Conservation (phyloP, 2,113 vertebrate genomes). For the Cygnus buccinator region DNA sequence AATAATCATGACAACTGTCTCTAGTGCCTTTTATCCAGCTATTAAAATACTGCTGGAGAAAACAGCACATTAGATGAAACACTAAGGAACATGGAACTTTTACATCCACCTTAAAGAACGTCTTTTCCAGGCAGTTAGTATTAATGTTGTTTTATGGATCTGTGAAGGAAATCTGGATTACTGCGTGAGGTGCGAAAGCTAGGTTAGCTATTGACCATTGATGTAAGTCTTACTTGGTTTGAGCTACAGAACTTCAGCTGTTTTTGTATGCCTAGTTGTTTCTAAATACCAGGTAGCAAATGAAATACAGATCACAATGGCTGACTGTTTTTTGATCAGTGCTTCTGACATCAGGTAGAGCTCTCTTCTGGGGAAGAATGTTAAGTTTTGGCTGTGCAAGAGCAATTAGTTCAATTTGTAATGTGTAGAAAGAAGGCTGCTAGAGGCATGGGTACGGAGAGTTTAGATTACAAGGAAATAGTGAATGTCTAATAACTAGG, state of each 20-base stretch:
- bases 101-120: not conserved
- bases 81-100: not conserved
- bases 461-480: not conserved
- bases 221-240: not conserved
- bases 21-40: not conserved
- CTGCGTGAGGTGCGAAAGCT: not conserved
- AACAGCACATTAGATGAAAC: not conserved
- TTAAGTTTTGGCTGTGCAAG: not conserved
- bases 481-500: not conserved
- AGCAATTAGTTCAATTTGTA: not conserved
- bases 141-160: not conserved
- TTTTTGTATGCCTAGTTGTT: not conserved
- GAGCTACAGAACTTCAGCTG: not conserved
- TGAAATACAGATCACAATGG: not conserved
- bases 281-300: not conserved
- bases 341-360: not conserved
- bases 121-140: not conserved
- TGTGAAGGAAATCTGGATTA: not conserved
- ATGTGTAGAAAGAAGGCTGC: not conserved
- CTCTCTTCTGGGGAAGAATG: not conserved
- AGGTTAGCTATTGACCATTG: not conserved
- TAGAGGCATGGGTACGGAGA: not conserved
- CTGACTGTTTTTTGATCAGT: not conserved
- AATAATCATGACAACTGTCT: not conserved
- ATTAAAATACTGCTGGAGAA: not conserved